Evolutionary conservation across 2,113 vertebrate genomes (phyloP).

Genomic region (Melanerpes aurifrons): DNA sequence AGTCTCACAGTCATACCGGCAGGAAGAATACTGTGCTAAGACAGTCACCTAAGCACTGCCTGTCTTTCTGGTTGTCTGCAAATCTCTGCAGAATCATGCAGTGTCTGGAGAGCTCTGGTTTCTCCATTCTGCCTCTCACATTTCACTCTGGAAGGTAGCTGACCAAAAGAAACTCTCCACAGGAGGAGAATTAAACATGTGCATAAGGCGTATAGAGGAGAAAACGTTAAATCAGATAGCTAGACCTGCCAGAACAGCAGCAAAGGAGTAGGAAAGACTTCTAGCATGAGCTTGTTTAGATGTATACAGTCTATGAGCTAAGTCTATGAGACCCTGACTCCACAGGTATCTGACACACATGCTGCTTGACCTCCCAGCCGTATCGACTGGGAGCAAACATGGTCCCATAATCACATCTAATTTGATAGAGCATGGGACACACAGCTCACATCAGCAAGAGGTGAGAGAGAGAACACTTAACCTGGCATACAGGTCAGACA

Average conservation of each 20-base stretch:
- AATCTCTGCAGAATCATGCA: neutral
- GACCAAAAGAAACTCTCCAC: neutral
- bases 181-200: neutral
- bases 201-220: neutral
- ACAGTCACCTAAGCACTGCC: neutral
- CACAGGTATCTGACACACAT: neutral
- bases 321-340: neutral
- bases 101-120: neutral
- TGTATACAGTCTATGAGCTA: neutral
- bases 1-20: neutral
- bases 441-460: neutral
- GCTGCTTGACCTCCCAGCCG: neutral
- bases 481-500: neutral
- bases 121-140: neutral
- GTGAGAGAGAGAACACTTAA: neutral
- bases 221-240: neutral
- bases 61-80: neutral
- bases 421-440: neutral
- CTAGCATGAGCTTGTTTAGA: neutral
- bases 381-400: fast-evolving
- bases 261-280: neutral
- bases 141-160: neutral
- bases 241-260: neutral
- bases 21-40: neutral
- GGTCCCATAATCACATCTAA: neutral